Evolutionary conservation across 2,797 vertebrate species (phyloP).

Genomic region (Dryobates pubescens): DNA sequence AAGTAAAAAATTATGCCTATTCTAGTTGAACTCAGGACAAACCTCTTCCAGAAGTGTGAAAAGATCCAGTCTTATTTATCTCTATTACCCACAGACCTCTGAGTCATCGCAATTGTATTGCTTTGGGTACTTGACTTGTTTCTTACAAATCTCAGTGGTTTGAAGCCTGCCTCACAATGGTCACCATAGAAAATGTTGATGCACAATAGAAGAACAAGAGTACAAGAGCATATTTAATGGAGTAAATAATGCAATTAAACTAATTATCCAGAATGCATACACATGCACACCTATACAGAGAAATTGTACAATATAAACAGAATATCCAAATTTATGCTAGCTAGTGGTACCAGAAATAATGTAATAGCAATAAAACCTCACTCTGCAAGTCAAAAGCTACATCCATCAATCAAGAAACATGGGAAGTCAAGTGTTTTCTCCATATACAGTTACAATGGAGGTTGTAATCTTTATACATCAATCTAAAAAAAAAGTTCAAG

Average conservation of each 20-base stretch:
- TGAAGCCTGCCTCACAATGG: neutral
- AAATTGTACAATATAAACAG: neutral
- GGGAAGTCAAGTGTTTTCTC: neutral
- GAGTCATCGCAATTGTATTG: neutral
- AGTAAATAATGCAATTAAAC: neutral
- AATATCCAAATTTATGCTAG: too few relatives aligned
- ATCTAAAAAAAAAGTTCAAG: neutral
- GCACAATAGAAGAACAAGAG: neutral
- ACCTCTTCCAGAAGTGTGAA: neutral
- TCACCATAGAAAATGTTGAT: neutral
- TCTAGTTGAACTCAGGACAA: neutral
- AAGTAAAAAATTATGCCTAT: too few relatives aligned
- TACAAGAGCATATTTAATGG: neutral
- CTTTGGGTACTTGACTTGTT: neutral
- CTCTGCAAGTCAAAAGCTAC: neutral
- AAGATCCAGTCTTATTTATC: neutral
- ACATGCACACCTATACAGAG: accelerated
- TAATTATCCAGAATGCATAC: neutral
- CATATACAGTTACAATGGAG: neutral
- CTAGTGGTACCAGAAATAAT: neutral
- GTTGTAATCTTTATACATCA: neutral
- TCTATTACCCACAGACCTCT: neutral
- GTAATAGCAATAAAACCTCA: neutral
- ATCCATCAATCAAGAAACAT: neutral
- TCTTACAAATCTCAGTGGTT: neutral